These are phyloP conservation scores for Pheosia tremula DNA, from an alignment of 2,888 invertebrate species.

Conservation along the genomic window DNA sequence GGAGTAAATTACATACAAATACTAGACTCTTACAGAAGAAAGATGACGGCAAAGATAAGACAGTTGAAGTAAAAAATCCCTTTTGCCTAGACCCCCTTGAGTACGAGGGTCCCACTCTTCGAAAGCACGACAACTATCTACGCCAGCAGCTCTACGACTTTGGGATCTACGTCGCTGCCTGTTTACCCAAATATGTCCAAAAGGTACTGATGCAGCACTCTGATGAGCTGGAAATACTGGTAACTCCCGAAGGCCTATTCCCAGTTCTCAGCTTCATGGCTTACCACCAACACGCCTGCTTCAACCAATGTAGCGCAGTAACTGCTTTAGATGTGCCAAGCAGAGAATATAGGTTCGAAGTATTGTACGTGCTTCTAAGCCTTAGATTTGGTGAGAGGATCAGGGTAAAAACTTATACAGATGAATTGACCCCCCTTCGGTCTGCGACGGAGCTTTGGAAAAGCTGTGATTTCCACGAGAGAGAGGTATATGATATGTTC, in stretches of 20 bases:
- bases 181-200: slow-evolving; percentile 74
- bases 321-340: slow-evolving; percentile 74
- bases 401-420: slow-evolving; percentile 71
- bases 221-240: slow-evolving; percentile 69
- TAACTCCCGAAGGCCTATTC: slow-evolving; percentile 66
- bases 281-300: slow-evolving; percentile 71
- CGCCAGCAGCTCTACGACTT: slow-evolving; percentile 71
- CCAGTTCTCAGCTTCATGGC: slow-evolving; percentile 65
- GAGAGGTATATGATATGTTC: slow-evolving; percentile 76
- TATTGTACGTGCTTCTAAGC: slow-evolving; percentile 63
- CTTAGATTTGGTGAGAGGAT: slow-evolving; percentile 57
- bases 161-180: slow-evolving; percentile 72
- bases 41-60: slow-evolving; percentile 21
- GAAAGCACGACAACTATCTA: slow-evolving; percentile 59
- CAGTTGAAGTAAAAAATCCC: slow-evolving; percentile 40
- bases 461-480: slow-evolving; percentile 58
- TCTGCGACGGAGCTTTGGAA: slow-evolving; percentile 63
- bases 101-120: slow-evolving; percentile 52
- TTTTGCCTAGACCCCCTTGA: slow-evolving; percentile 60
- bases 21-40: slow-evolving; percentile 17
- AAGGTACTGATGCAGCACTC: slow-evolving; percentile 70
- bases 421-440: slow-evolving; percentile 70
- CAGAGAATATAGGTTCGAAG: slow-evolving; percentile 69
- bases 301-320: slow-evolving; percentile 56
- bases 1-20: slow-evolving; percentile 29